Evolutionary conservation across 2,888 invertebrate species (phyloP).

Genomic region (Philhelius pedissequus): DNA sequence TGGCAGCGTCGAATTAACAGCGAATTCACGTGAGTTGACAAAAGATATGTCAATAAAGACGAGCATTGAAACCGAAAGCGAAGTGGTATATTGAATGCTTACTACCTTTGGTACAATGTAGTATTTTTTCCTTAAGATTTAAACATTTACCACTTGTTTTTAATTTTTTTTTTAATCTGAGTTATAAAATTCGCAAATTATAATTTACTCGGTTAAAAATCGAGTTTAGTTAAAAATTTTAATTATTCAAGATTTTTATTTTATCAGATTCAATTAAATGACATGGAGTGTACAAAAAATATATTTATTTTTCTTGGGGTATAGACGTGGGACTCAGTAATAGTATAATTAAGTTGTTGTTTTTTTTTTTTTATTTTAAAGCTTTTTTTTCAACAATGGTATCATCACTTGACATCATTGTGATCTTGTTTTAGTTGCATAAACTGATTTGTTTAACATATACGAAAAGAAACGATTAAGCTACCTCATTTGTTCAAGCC

Average conservation of each 20-base stretch:
- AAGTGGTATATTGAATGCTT: too few species aligned
- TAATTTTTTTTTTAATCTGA: too few species aligned
- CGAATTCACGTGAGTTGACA: too few species aligned
- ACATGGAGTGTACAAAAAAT: not conserved
- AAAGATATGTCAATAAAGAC: too few species aligned
- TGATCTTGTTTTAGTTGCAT: constrained; percentile 58
- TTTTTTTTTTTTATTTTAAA: constrained; percentile 18
- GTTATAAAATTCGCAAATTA: too few species aligned
- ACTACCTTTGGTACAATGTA: too few species aligned
- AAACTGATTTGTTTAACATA: constrained; percentile 12
- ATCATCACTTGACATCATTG: constrained; percentile 61
- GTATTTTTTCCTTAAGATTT: too few species aligned
- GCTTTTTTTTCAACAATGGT: constrained; percentile 23
- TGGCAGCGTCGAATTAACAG: too few species aligned
- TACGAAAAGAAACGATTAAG: constrained; percentile 11
- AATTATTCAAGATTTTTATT: not conserved
- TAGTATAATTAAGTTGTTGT: constrained; percentile 25
- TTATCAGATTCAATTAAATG: not conserved
- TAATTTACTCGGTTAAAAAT: too few species aligned
- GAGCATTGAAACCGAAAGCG: too few species aligned
- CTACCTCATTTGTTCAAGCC: not conserved
- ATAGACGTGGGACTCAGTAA: not conserved
- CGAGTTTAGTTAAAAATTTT: not conserved
- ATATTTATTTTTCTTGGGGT: not conserved
- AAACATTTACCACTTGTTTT: too few species aligned